phyloP scores from a whole-genome alignment of 2,113 vertebrate species.

The Dissostichus mawsoni region DNA sequence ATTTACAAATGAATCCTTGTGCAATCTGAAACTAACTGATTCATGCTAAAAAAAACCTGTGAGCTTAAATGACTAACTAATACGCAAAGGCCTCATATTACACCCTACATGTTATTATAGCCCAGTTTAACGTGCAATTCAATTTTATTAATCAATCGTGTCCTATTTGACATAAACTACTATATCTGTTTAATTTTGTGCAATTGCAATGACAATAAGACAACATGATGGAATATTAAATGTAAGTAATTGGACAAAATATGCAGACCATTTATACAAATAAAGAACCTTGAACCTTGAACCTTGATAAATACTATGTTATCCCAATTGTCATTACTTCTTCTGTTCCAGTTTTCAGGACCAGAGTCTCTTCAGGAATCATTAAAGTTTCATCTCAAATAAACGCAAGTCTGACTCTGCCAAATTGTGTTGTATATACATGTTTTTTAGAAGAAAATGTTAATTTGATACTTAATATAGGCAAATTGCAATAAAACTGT shows the following conservation, averaged over 20 bases:
- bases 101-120: too few relatives aligned
- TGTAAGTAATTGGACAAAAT: not conserved
- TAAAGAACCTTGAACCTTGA: too few relatives aligned
- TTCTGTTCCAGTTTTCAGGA: not conserved
- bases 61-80: too few relatives aligned
- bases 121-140: too few relatives aligned
- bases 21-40: too few relatives aligned
- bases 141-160: too few relatives aligned
- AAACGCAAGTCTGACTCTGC: conserved; percentile 39
- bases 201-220: not conserved
- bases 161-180: not conserved
- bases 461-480: conserved; percentile 75
- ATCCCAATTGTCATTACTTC: not conserved
- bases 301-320: not conserved
- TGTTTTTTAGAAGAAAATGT: conserved; percentile 52
- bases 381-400: conserved; percentile 15
- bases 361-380: not conserved
- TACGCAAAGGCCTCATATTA: too few relatives aligned
- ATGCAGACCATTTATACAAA: not conserved
- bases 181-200: not conserved
- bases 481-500: conserved; percentile 78
- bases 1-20: too few relatives aligned
- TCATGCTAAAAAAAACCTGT: too few relatives aligned
- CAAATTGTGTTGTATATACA: conserved; percentile 42
- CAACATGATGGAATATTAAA: not conserved